phyloP scores from a whole-genome alignment of 2,888 invertebrate genomes.

The Parascotia fuliginaria region DNA sequence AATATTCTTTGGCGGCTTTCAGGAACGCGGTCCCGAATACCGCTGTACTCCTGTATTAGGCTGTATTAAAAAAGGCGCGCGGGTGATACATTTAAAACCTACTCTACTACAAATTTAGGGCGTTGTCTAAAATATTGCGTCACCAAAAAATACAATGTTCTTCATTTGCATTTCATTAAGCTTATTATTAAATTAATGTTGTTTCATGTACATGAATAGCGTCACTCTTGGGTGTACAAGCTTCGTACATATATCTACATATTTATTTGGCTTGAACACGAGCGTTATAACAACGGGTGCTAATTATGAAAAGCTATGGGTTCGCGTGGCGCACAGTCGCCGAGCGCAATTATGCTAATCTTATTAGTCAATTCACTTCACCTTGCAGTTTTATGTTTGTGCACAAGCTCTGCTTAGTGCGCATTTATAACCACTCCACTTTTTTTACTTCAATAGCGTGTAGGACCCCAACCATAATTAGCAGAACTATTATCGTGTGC shows the following conservation, averaged over 20 bases:
- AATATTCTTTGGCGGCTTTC: too few species aligned
- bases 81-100: too few species aligned
- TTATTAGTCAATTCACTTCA: slow-evolving; percentile 81
- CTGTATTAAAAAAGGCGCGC: too few species aligned
- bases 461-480: slow-evolving; percentile 39
- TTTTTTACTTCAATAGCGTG: slow-evolving; percentile 43
- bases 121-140: too few species aligned
- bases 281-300: slow-evolving; percentile 54
- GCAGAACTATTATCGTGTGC: slow-evolving; percentile 28
- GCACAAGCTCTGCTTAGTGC: slow-evolving; percentile 47
- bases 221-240: slow-evolving; percentile 14
- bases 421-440: slow-evolving; percentile 31
- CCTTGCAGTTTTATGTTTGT: slow-evolving; percentile 67
- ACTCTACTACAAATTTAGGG: too few species aligned
- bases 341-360: slow-evolving; percentile 79
- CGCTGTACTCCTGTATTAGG: too few species aligned
- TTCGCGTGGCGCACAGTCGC: slow-evolving; percentile 76
- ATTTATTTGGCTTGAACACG: slow-evolving; percentile 29
- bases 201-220: slow-evolving; percentile 20
- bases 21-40: too few species aligned
- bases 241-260: slow-evolving; percentile 5
- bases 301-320: slow-evolving; percentile 79
- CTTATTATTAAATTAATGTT: slow-evolving; percentile 28
- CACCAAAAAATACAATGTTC: slow-evolving; percentile 12
- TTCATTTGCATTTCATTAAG: slow-evolving; percentile 30